Percentiles rank a stretch among this genome's conserved stretches.
Evolutionary conservation across 2,888 invertebrate species (phyloP).

Genomic region (Strigamia transsilvanica): DNA sequence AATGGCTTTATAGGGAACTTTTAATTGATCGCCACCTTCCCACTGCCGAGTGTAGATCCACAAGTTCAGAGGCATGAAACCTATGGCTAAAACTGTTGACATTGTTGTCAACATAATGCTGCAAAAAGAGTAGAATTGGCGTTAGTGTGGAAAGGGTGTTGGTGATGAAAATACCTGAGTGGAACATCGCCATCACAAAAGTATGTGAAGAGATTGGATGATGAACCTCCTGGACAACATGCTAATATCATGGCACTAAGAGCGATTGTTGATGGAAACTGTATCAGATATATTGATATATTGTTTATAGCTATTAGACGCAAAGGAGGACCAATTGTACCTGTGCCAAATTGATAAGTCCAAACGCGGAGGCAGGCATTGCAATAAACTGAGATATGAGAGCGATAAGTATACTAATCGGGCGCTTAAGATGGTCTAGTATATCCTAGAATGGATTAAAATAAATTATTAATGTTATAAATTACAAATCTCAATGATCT

Average conservation of each 20-base stretch:
- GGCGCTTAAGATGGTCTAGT: too few species aligned
- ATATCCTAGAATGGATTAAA: too few species aligned
- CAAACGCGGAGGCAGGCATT: too few species aligned
- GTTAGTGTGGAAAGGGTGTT: not conserved
- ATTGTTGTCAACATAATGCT: constrained; percentile 8
- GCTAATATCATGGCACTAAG: constrained; percentile 25
- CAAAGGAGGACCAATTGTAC: too few species aligned
- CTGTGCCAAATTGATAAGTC: too few species aligned
- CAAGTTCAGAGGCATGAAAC: constrained; percentile 22
- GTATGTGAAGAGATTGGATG: constrained; percentile 9
- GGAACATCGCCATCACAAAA: constrained; percentile 4
- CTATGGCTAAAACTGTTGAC: constrained; percentile 2
- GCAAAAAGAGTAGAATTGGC: not conserved
- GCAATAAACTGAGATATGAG: too few species aligned
- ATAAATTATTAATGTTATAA: too few species aligned
- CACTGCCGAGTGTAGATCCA: constrained; percentile 16
- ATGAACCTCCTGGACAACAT: constrained; percentile 35
- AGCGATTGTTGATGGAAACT: too few species aligned
- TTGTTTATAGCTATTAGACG: too few species aligned
- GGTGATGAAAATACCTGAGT: not conserved
- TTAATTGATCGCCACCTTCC: not conserved
- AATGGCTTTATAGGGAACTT: not conserved
- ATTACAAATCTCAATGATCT: too few species aligned
- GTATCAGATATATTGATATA: too few species aligned
- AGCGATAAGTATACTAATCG: too few species aligned